These are phyloP conservation scores for Macroramphosus scolopax DNA, from an alignment of 2,797 vertebrate species.

Conservation along the genomic window DNA sequence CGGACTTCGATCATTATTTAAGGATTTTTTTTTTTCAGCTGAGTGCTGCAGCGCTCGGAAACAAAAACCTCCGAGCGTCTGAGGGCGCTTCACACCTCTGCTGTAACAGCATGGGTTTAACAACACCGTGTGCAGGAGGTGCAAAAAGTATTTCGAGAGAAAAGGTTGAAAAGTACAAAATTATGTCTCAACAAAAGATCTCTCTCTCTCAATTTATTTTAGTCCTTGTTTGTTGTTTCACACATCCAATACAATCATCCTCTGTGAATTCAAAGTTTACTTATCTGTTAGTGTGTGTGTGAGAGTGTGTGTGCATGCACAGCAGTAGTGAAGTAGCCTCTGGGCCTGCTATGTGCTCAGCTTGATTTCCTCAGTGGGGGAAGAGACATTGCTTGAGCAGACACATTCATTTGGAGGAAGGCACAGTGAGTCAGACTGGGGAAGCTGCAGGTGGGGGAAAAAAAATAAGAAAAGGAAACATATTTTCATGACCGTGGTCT, in stretches of 20 bases:
- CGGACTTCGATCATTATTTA: too few relatives aligned
- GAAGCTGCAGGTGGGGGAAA: slow-evolving; percentile 51
- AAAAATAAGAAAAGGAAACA: slow-evolving; percentile 29
- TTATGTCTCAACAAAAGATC: too few relatives aligned
- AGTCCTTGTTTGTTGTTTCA: slow-evolving; percentile 20
- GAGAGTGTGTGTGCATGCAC: slow-evolving; percentile 4
- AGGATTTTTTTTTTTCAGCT: too few relatives aligned
- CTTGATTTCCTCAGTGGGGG: slow-evolving; percentile 53
- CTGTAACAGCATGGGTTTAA: too few relatives aligned
- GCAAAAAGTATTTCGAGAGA: too few relatives aligned
- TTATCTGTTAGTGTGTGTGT: slow-evolving; percentile 21
- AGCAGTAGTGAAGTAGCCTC: slow-evolving; percentile 39
- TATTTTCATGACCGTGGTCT: slow-evolving; percentile 53
- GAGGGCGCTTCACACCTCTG: too few relatives aligned
- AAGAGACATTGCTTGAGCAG: slow-evolving; percentile 43
- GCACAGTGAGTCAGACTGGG: slow-evolving; percentile 35
- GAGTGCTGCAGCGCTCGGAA: too few relatives aligned
- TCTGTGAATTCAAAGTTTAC: slow-evolving; percentile 24
- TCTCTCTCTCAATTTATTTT: neutral
- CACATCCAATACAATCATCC: slow-evolving; percentile 16
- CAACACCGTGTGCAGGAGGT: too few relatives aligned
- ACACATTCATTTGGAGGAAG: slow-evolving; percentile 57
- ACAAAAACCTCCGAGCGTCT: too few relatives aligned
- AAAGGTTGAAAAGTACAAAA: too few relatives aligned
- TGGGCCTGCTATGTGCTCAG: slow-evolving; percentile 46